Evolutionary conservation across 2,888 invertebrate species (phyloP), one percentile per base, ranked within the genome.

Genomic region (Drosophila austrosaltans): DNA sequence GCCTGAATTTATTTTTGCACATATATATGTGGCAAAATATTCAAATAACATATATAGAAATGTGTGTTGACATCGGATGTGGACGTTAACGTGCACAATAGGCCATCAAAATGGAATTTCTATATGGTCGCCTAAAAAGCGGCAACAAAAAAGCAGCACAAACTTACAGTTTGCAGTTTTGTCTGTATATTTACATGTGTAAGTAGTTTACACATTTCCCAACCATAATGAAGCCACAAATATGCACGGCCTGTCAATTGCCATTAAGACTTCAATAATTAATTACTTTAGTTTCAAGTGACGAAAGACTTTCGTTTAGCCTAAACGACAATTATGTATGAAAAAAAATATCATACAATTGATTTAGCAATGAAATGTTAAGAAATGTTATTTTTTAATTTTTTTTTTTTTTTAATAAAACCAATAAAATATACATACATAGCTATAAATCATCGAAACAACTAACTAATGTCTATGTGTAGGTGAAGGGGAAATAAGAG

Each of bases 1-100:
- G 67, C 63, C 62, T 36, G 64, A 72, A 83, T 75, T 79, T 77
- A 77, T 76, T 77, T 53, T 71, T 57, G 36, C 66, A 71, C 77
- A 77, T 48, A 44, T 25, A 40, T 28, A 40, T 56, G 3, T 22
- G 28, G 30, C 30, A 30, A 42, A 16, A 25, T 42, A 32, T 10
- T 1, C 8, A 32, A 8, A 4, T 36, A 10, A 10, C 20, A 32
- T 58, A 12, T 42, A 32, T 30, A 20, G 40, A 36, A 36, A 44
- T 42, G 30, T 64, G 6, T 48, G 22, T 48, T 48, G 48, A 48
- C 25, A 10, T 10, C 48, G 25, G 12, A 12, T 12, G 48, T 48
- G 48, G 48, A 25, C 44, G 8, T 48, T 48, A 48, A 22, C 44
- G 8, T 48, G 3, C 3, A 48, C 44, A 44, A 44, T 16, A 16